Conservation (phyloP, 1,140 invertebrate genomes). For the Bombus turneri region DNA sequence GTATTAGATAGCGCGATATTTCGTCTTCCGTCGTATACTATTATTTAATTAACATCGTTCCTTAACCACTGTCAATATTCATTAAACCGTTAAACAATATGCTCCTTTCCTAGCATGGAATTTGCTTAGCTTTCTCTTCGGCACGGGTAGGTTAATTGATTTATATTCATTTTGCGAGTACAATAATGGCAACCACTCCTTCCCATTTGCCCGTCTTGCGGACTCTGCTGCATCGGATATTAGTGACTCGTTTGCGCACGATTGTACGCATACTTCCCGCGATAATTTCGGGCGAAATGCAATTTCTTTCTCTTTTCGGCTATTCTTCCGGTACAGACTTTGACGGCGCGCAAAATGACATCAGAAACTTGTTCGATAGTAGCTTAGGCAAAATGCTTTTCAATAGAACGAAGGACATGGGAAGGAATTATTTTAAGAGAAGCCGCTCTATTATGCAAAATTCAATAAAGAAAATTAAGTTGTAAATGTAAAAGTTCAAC, state of each 20-base stretch:
- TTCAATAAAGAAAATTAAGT: no score
- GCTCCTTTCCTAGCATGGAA: constrained; percentile 5
- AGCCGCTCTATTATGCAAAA: no score
- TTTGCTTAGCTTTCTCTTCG: constrained; percentile 28
- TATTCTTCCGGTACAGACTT: constrained; percentile 17
- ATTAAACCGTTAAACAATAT: constrained; percentile 49
- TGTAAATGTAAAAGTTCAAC: no score
- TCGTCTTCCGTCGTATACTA: background rate
- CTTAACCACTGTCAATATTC: constrained; percentile 33
- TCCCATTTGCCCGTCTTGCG: constrained; percentile 23
- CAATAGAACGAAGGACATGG: no score
- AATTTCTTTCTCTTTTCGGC: constrained; percentile 45
- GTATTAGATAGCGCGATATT: background rate
- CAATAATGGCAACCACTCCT: constrained; percentile 45
- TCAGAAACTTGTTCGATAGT: constrained; percentile 30
- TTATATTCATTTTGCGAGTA: constrained; percentile 49
- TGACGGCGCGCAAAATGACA: constrained; percentile 38
- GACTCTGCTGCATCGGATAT: constrained; percentile 55
- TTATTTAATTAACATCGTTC: constrained; percentile 52
- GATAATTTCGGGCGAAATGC: constrained; percentile 60
- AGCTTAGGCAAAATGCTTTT: background rate
- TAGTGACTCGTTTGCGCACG: constrained; percentile 54
- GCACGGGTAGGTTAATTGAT: constrained; percentile 54
- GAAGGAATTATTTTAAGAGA: background rate
- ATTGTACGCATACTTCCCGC: constrained; percentile 40